phyloP scores from a whole-genome alignment of 1,140 invertebrate genomes.

The Amyelois transitella region DNA sequence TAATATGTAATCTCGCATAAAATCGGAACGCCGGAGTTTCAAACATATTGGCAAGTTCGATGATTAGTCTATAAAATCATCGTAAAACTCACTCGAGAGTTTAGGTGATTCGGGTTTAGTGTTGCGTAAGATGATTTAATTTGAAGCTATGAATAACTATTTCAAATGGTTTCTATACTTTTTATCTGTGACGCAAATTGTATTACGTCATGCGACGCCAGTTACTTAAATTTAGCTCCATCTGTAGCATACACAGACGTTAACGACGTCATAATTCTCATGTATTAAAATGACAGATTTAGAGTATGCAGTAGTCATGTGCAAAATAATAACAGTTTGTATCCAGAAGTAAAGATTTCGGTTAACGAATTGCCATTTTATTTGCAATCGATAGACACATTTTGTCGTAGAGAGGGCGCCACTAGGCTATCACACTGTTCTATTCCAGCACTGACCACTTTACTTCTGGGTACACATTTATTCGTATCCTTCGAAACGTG shows the following conservation, averaged over 20 bases:
- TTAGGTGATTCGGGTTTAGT: background rate
- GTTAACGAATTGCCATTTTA: background rate
- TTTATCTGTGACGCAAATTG: background rate
- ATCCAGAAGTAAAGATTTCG: background rate
- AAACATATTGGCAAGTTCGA: background rate
- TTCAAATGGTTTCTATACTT: background rate
- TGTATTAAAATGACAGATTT: background rate
- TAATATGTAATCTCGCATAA: background rate
- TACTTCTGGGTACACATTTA: constrained; percentile 47
- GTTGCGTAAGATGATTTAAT: background rate
- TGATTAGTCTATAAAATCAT: background rate
- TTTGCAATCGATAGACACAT: background rate
- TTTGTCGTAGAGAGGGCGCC: background rate
- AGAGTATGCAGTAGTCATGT: background rate
- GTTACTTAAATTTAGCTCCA: background rate
- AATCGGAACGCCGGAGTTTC: background rate
- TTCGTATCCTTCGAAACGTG: constrained; percentile 6
- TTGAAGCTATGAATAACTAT: background rate
- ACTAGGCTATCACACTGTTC: background rate
- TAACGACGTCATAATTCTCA: background rate
- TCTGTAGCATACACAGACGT: background rate
- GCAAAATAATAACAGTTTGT: background rate
- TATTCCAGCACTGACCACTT: constrained; percentile 10
- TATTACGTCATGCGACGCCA: background rate
- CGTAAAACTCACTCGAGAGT: background rate